phyloP scores from a whole-genome alignment of 2,888 invertebrate genomes.

The Ormyrus nitidulus region DNA sequence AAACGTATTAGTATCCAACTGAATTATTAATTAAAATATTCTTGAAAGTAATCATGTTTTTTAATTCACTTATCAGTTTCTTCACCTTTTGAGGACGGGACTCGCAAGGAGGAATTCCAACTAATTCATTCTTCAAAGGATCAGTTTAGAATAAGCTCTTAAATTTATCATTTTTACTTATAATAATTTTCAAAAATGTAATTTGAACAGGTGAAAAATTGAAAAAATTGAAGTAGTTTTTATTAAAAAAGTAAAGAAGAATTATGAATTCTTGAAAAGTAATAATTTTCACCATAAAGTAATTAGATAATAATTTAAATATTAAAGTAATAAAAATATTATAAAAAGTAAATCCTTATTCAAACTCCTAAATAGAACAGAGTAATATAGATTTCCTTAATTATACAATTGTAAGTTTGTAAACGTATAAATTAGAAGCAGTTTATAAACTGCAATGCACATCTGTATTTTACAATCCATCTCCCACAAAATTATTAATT shows the following conservation, averaged over 20 bases:
- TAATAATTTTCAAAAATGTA: no score
- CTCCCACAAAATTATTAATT: slow-evolving; percentile 12
- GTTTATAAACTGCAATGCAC: slow-evolving; percentile 3
- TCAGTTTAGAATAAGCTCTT: not conserved
- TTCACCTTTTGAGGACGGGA: no score
- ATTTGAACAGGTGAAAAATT: no score
- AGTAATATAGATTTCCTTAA: not conserved
- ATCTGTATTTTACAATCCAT: not conserved
- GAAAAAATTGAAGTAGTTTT: no score
- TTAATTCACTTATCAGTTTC: not conserved
- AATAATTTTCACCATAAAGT: no score
- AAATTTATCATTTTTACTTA: no score
- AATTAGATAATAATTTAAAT: slow-evolving; percentile 6
- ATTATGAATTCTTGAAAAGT: no score
- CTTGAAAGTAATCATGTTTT: not conserved
- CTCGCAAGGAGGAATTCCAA: no score
- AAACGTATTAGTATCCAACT: no score
- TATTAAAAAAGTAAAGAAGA: no score
- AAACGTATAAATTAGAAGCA: slow-evolving; percentile 15
- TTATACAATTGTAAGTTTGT: slow-evolving; percentile 13
- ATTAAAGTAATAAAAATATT: slow-evolving; percentile 4
- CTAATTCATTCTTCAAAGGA: no score
- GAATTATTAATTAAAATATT: not conserved
- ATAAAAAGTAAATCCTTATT: not conserved
- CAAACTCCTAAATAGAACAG: slow-evolving; percentile 5